Base-by-base conservation (phyloP, 2,113 vertebrate genomes). In the Mionectes macconnelli region DNA sequence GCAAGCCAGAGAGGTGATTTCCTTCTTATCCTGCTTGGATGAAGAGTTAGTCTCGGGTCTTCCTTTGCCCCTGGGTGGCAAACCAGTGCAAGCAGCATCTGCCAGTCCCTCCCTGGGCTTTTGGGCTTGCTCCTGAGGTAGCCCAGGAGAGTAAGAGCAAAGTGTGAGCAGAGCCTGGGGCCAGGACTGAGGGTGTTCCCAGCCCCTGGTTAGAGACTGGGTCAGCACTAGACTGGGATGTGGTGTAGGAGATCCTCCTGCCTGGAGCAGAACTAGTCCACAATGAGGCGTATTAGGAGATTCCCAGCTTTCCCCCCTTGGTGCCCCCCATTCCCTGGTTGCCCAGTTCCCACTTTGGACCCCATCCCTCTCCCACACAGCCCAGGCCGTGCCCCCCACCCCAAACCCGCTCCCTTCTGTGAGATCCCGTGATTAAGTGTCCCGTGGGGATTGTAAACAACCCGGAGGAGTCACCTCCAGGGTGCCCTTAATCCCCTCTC, bases 181-280 rank as follows among this genome's bases (percentile, higher is more conserved):
- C 39, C 23, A 10, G 84, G 12, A 5, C 19, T 0, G 1, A 37
- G 45, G 47, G 8, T 2, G 5, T 55, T 82, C 28, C 53, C 1
- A 24, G 21, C 12, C 55, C 0, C 3, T 31, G 47, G 50, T 7
- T 7, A 25, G 42, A 40, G 64, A 31, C 18, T 66, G 47, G 66
- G 39, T 12, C 25, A 12, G 77, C 8, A 12, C 35, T 27, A 2
- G 30, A 6, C 59, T 0, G 0, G 3, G 69, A 3, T 6, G 1
- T 5, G 57, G 40, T 4, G 2, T 4, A 24, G 53, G 30, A 44
- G 22, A 55, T 35, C 10, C 31, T 60, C 37, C 37, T 82, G n/a
- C 45, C 20, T 39, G 64, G 16, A 47, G 31, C n/a, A 37, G 14
- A 16, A 15, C 56, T 16, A 23, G n/a, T n/a, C 56, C 23, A 60